A percentile compares a stretch with the other conserved stretches of the same genome.
Conservation (phyloP, 2,797 vertebrate genomes). For the Typhlichthys eigenmanni region DNA sequence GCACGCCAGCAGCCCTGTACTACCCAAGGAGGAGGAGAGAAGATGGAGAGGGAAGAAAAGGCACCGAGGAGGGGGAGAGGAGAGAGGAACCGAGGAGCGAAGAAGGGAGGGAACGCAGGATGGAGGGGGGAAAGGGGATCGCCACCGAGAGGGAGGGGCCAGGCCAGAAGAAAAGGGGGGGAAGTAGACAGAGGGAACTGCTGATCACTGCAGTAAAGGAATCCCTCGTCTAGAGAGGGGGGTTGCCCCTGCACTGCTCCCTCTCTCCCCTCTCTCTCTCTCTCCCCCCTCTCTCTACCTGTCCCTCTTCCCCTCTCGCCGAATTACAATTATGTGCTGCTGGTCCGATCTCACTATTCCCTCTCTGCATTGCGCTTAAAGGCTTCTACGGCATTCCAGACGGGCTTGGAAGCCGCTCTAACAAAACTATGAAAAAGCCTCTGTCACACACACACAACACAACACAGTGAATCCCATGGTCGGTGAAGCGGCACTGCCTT, state of each 20-base stretch:
- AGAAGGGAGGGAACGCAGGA: constrained; percentile 1
- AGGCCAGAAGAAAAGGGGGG: neutral
- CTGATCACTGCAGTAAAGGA: constrained; percentile 84
- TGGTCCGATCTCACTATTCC: constrained; percentile 55
- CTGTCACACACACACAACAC: neutral
- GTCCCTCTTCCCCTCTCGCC: too few species aligned
- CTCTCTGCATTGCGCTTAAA: constrained; percentile 72
- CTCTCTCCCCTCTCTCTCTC: too few species aligned
- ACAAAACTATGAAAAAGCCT: constrained; percentile 5
- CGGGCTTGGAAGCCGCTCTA: constrained; percentile 2
- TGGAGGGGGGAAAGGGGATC: constrained; percentile 9
- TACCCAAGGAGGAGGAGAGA: too few species aligned
- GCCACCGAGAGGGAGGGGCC: constrained; percentile 6
- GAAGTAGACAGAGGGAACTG: constrained; percentile 35
- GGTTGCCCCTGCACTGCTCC: constrained; percentile 67
- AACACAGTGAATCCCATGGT: neutral
- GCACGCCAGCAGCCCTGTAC: too few species aligned
- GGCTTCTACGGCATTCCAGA: constrained; percentile 43
- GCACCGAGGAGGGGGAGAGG: too few species aligned
- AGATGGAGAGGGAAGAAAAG: too few species aligned
- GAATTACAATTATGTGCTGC: constrained; percentile 44
- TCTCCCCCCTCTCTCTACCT: too few species aligned
- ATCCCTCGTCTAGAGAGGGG: constrained; percentile 78
- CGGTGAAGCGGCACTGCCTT: neutral
- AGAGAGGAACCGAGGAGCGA: too few species aligned